These are phyloP conservation scores for Dicyrtoma fusca DNA, from an alignment of 2,888 invertebrate genomes.

Conservation along the genomic window DNA sequence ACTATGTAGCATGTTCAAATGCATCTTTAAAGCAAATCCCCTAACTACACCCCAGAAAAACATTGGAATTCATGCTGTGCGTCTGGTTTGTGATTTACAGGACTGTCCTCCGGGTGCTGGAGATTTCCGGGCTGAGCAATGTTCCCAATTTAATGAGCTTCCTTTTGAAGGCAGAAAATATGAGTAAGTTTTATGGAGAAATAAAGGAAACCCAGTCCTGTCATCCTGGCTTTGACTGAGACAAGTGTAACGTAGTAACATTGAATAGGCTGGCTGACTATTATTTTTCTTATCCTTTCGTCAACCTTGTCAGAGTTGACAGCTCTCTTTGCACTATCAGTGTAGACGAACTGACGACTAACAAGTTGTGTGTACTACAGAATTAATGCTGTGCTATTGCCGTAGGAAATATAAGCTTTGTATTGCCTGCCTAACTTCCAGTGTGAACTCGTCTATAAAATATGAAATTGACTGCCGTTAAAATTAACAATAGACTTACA, in stretches of 20 bases:
- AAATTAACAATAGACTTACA: too few relatives aligned
- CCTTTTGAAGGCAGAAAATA: conserved; percentile 81
- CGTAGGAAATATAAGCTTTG: too few relatives aligned
- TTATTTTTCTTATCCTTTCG: background rate
- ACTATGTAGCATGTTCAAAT: too few relatives aligned
- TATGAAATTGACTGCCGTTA: background rate
- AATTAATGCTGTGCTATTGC: too few relatives aligned
- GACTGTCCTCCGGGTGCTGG: conserved; percentile 76
- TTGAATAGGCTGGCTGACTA: background rate
- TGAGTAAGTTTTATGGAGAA: conserved; percentile 65
- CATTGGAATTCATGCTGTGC: conserved; percentile 2
- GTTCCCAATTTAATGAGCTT: conserved; percentile 78
- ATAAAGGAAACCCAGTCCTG: background rate
- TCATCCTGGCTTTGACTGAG: background rate
- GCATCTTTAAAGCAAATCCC: too few relatives aligned
- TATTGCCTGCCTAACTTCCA: too few relatives aligned
- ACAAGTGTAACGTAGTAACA: background rate
- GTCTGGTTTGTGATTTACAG: conserved; percentile 60
- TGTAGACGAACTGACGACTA: too few relatives aligned
- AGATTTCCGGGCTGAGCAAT: conserved; percentile 89
- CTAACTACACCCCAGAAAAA: too few relatives aligned
- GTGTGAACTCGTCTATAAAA: conserved; percentile 3
- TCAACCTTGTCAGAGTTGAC: conserved; percentile 5
- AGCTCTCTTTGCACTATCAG: background rate
- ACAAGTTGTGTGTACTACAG: too few relatives aligned